Evolutionary conservation across 2,888 invertebrate species (phyloP).

Genomic region (Microdon myrmicae): DNA sequence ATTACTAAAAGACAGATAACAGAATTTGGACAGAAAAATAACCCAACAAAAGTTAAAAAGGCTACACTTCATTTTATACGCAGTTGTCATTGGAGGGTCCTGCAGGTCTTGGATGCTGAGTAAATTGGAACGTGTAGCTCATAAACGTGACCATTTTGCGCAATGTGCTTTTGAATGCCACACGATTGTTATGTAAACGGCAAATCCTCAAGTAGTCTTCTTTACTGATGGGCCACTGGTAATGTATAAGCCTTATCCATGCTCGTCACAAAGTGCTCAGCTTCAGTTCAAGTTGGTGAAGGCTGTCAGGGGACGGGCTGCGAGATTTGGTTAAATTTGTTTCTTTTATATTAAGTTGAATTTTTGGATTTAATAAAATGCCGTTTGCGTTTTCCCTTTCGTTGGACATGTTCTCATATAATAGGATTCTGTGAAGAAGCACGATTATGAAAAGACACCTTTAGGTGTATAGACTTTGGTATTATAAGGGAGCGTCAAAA

Average conservation of each 20-base stretch:
- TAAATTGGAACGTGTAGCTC: slow-evolving; percentile 49
- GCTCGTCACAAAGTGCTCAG: slow-evolving; percentile 3
- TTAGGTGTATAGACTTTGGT: slow-evolving; percentile 18
- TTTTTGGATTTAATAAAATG: slow-evolving; percentile 43
- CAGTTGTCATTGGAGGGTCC: no score
- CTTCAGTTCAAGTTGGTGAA: slow-evolving; percentile 5
- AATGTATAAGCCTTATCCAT: slow-evolving; percentile 1
- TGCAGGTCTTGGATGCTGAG: slow-evolving; percentile 28
- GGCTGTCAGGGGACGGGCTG: not conserved
- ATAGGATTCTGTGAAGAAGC: slow-evolving; percentile 6
- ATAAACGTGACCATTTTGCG: slow-evolving; percentile 52
- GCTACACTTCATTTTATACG: slow-evolving; percentile 41
- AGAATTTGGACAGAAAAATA: no score
- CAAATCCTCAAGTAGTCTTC: not conserved
- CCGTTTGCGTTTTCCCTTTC: slow-evolving; percentile 1
- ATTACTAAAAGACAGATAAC: no score
- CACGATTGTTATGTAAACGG: slow-evolving; percentile 15
- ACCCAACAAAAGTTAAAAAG: no score
- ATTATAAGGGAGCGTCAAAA: slow-evolving; percentile 10
- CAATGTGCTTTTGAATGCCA: slow-evolving; percentile 24
- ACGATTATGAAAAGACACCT: slow-evolving; percentile 5
- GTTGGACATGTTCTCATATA: slow-evolving; percentile 21
- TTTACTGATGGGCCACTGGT: slow-evolving; percentile 6
- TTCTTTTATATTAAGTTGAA: slow-evolving; percentile 2
- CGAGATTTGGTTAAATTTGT: no score